Conservation (phyloP, 2,888 invertebrate genomes). For the Rhingia rostrata region DNA sequence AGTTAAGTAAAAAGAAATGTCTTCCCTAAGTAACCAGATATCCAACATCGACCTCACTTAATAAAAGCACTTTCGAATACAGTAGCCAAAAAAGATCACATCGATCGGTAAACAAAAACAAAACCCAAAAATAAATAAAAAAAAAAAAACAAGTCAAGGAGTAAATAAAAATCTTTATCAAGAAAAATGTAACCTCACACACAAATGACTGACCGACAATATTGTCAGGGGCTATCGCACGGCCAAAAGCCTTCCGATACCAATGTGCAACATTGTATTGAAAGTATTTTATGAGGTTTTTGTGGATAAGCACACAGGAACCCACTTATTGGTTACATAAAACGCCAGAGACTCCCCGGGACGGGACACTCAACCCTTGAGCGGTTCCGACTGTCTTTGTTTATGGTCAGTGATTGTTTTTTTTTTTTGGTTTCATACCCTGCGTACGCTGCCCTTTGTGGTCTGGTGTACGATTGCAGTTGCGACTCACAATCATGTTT, state of each 20-base stretch:
- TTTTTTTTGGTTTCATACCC: not conserved
- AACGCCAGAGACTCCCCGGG: slow-evolving; percentile 36
- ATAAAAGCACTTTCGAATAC: not conserved
- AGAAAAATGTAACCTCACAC: not conserved
- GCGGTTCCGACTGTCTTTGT: slow-evolving; percentile 10
- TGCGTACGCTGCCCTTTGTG: slow-evolving; percentile 4
- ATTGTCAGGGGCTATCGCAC: not conserved
- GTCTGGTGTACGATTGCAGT: slow-evolving; percentile 20
- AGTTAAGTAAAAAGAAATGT: too few species aligned
- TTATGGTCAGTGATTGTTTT: slow-evolving; percentile 12
- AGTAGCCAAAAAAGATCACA: not conserved
- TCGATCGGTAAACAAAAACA: not conserved
- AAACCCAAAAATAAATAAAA: not conserved
- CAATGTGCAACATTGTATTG: slow-evolving; percentile 54
- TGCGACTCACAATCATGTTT: slow-evolving; percentile 54
- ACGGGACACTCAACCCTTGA: slow-evolving; percentile 41
- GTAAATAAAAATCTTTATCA: too few species aligned
- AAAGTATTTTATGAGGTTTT: slow-evolving; percentile 38
- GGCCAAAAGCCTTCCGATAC: slow-evolving; percentile 24
- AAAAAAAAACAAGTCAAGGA: too few species aligned
- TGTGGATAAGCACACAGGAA: slow-evolving; percentile 55
- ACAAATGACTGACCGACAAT: slow-evolving; percentile 1
- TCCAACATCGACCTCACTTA: not conserved
- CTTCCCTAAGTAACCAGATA: too few species aligned
- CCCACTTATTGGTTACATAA: slow-evolving; percentile 61